phyloP scores from a whole-genome alignment of 2,797 vertebrate species.

The Antrozous pallidus region DNA sequence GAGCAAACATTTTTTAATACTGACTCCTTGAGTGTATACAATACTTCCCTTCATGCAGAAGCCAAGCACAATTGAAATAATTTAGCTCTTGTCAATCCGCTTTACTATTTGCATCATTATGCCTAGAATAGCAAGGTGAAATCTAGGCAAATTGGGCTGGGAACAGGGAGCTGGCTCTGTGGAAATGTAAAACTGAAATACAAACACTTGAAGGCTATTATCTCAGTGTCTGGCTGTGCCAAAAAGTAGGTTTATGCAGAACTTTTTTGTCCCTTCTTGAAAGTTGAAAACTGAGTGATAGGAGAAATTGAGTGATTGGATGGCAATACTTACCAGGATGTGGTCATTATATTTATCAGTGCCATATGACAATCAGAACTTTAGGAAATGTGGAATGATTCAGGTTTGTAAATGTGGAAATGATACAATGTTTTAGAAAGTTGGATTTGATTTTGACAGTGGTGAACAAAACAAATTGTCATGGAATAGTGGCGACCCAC shows the following conservation, averaged over 20 bases:
- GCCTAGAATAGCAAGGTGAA: constrained; percentile 30
- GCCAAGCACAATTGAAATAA: constrained; percentile 49
- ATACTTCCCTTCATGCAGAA: constrained; percentile 43
- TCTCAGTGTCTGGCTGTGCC: neutral
- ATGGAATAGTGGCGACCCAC: neutral
- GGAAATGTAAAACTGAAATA: neutral
- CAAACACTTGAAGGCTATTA: constrained; percentile 1
- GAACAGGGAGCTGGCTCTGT: neutral
- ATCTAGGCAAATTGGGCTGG: constrained; percentile 1
- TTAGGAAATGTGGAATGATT: neutral
- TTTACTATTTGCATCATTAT: constrained; percentile 34
- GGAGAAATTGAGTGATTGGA: neutral
- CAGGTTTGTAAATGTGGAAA: neutral
- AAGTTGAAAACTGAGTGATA: neutral
- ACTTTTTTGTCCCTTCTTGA: neutral
- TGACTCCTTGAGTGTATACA: constrained; percentile 28
- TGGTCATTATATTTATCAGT: neutral
- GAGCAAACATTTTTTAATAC: constrained; percentile 54
- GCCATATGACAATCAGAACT: neutral
- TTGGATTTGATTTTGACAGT: constrained; percentile 2
- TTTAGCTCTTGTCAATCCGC: constrained; percentile 41
- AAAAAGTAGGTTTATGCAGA: neutral
- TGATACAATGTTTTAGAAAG: neutral
- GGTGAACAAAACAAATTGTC: neutral
- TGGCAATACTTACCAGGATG: neutral